phyloP scores from a whole-genome alignment of 2,797 vertebrate species.

The Hoplostethus mediterraneus region DNA sequence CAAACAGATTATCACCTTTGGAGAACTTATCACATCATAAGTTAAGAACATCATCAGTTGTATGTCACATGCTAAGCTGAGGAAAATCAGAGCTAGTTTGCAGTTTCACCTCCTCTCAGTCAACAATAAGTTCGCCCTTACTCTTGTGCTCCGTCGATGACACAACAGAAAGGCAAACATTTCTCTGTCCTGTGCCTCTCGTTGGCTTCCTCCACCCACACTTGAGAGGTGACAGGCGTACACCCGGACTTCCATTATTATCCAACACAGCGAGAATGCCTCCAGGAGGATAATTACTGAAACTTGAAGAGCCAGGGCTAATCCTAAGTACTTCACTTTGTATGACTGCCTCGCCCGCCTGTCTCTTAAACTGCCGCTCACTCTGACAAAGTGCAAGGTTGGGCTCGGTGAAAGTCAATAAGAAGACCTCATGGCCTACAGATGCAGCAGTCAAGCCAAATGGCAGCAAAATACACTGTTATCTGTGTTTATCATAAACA shows the following conservation, averaged over 20 bases:
- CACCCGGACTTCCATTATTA: slow-evolving; percentile 85
- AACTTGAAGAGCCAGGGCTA: slow-evolving; percentile 85
- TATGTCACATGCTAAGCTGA: slow-evolving; percentile 22
- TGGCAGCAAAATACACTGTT: slow-evolving; percentile 67
- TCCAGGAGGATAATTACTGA: slow-evolving; percentile 87
- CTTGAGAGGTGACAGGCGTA: slow-evolving; percentile 86
- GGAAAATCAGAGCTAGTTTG: slow-evolving; percentile 33
- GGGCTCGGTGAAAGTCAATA: slow-evolving; percentile 80
- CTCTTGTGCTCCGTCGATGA: slow-evolving; percentile 77
- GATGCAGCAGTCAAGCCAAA: slow-evolving; percentile 69
- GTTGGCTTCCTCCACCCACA: slow-evolving; percentile 81
- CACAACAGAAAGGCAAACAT: slow-evolving; percentile 86
- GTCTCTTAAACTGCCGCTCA: slow-evolving; percentile 82
- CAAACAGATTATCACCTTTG: slow-evolving; percentile 62
- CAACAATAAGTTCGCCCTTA: slow-evolving; percentile 67
- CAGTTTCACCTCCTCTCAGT: slow-evolving; percentile 32
- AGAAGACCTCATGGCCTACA: slow-evolving; percentile 73
- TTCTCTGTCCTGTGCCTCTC: slow-evolving; percentile 78
- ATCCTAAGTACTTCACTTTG: slow-evolving; percentile 87
- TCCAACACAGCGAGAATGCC: slow-evolving; percentile 83
- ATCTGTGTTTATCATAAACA: slow-evolving; percentile 71
- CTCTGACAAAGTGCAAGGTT: slow-evolving; percentile 81
- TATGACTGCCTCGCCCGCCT: slow-evolving; percentile 82
- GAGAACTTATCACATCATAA: slow-evolving; percentile 60
- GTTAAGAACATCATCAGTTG: slow-evolving; percentile 43